Conservation (phyloP, 2,113 vertebrate genomes). For the Tachuris rubrigastra region DNA sequence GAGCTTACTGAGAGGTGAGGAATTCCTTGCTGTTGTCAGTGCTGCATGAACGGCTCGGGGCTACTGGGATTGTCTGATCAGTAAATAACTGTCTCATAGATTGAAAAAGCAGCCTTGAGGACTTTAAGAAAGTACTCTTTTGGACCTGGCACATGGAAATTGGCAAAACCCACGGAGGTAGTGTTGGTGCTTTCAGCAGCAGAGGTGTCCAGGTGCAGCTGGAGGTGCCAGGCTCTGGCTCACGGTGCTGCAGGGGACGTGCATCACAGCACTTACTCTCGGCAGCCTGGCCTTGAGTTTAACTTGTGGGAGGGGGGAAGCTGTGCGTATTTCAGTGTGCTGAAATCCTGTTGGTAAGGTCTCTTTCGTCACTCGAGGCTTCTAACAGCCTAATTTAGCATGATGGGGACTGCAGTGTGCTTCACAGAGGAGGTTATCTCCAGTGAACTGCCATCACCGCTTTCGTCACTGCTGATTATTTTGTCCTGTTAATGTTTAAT, state of each 20-base stretch:
- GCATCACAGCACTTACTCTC: not conserved
- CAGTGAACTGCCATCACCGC: not conserved
- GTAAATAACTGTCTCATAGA: not conserved
- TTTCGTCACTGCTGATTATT: not conserved
- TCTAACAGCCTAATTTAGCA: not conserved
- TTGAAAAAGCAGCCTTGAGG: not conserved
- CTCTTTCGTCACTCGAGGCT: not conserved
- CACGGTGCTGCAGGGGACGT: not conserved
- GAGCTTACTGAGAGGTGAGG: not conserved
- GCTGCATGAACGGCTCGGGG: not conserved
- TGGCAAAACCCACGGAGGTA: not conserved
- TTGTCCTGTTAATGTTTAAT: constrained; percentile 35
- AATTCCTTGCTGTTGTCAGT: not conserved
- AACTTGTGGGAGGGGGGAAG: not conserved
- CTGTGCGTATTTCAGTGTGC: not conserved
- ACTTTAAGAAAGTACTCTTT: not conserved
- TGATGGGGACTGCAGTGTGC: not conserved
- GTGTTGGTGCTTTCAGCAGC: fast-evolving
- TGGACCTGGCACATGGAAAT: not conserved
- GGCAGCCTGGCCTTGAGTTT: not conserved
- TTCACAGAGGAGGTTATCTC: not conserved
- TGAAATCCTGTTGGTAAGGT: not conserved
- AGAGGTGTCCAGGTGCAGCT: not conserved
- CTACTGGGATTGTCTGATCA: not conserved
- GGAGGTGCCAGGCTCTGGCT: not conserved